These are phyloP conservation scores for Tragelaphus oryx DNA, from an alignment of 2,797 vertebrate genomes.

Conservation along the genomic window DNA sequence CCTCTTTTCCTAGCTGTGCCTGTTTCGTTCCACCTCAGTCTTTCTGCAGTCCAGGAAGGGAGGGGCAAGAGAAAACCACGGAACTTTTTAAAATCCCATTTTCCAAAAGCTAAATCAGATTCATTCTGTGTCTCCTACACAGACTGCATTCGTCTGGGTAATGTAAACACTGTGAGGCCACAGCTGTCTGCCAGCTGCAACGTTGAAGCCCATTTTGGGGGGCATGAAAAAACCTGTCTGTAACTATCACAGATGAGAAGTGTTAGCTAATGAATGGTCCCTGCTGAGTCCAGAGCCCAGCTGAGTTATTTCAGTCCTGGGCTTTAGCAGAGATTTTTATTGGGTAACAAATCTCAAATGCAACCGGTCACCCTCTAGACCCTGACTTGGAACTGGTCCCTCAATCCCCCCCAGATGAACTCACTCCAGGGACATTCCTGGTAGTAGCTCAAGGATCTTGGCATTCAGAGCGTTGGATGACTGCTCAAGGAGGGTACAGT, in stretches of 20 bases:
- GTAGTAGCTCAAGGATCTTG: constrained; percentile 62
- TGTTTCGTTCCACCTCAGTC: constrained; percentile 54
- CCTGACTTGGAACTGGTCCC: constrained; percentile 40
- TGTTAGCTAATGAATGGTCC: constrained; percentile 77
- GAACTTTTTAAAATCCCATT: constrained; percentile 71
- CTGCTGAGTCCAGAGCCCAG: constrained; percentile 72
- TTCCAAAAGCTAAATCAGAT: constrained; percentile 73
- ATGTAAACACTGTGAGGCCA: constrained; percentile 75
- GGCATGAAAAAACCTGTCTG: constrained; percentile 76
- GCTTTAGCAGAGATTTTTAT: constrained; percentile 72
- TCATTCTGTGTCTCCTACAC: constrained; percentile 69
- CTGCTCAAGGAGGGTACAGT: constrained; percentile 41
- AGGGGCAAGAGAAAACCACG: constrained; percentile 45
- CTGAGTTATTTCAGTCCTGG: constrained; percentile 74
- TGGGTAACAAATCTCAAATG: constrained; percentile 76
- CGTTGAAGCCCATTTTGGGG: constrained; percentile 69
- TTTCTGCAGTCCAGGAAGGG: constrained; percentile 45
- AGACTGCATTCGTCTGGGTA: constrained; percentile 70
- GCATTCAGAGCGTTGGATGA: constrained; percentile 52
- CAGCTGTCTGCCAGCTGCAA: constrained; percentile 74
- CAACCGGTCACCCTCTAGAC: constrained; percentile 63
- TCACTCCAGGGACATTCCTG: constrained; percentile 68
- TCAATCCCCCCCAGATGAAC: constrained; percentile 46
- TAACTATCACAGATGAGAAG: constrained; percentile 76
- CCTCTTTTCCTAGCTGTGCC: constrained; percentile 35